Evolutionary conservation across 1,140 invertebrate genomes (phyloP), one percentile per base, ranked within the genome.

Genomic region (Atta colombica): DNA sequence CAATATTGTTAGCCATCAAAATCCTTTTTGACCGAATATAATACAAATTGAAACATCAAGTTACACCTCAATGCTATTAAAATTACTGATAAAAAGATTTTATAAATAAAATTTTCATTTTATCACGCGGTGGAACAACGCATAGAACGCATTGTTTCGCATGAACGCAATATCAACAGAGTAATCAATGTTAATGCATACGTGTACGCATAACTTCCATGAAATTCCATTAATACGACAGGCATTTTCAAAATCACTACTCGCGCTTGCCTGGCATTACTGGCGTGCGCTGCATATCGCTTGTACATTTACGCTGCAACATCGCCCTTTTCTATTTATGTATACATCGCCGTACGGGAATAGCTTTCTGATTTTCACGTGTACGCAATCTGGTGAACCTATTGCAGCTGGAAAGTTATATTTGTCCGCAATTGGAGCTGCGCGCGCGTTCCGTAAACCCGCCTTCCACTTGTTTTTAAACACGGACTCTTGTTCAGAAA

Each of bases 381-480:
- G 80, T 84, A 84, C 80, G 80, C 80, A 84, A 84, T 84, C 80
- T 84, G 69, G 69, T 39, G 69, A 84, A 75, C 80, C 80, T 84
- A 84, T 84, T 84, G 80, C 80, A 84, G 80, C 55, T 84, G 80
- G 55, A 84, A 75, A 84, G 80, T 75, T 84, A 84, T 84, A 84
- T 84, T 84, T 75, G 80, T 61, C 69, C 69, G 69, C 69, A 84
- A 84, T 84, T 75, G 80, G 69, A 74, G 55, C 69, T 51, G 65
- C 77, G 39, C 60, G 45, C 75, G 58, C 72, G 72, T 4, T 21
- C 58, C 45, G 10, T 66, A 51, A 78, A 51, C 61, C 60, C 53
- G 55, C 69, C 69, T 63, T 10, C 55, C 55, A 35, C 69, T 75
- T 61, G 53, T 60, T 74, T 74, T 75, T 61, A 82, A 74, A 74